phyloP scores from a whole-genome alignment of 2,113 vertebrate genomes.

The Dicerorhinus sumatrensis region DNA sequence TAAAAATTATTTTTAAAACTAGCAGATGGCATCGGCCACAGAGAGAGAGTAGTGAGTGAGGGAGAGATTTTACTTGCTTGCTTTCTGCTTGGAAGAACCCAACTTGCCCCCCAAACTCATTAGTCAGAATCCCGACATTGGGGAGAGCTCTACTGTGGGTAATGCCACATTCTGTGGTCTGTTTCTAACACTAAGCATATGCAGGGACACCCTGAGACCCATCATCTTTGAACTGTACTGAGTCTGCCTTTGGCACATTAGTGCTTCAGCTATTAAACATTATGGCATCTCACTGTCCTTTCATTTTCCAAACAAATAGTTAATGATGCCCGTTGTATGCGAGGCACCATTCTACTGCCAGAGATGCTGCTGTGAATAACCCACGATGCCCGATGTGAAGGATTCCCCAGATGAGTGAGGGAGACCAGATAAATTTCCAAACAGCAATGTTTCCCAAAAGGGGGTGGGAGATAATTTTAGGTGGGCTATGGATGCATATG shows the following conservation, averaged over 20 bases:
- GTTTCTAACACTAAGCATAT: neutral
- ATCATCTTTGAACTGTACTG: neutral
- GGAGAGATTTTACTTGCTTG: constrained; percentile 67
- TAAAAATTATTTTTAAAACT: constrained; percentile 84
- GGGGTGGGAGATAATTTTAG: neutral
- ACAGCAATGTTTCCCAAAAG: neutral
- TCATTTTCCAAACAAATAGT: neutral
- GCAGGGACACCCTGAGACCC: neutral
- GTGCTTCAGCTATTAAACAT: neutral
- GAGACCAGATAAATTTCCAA: neutral
- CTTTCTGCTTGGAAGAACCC: constrained; percentile 63
- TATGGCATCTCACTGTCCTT: neutral
- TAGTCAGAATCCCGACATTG: neutral
- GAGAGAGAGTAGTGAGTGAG: constrained; percentile 65
- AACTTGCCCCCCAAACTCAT: constrained; percentile 10
- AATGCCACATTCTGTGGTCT: neutral
- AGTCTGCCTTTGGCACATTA: neutral
- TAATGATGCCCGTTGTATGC: neutral
- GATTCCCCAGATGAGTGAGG: neutral
- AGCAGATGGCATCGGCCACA: constrained; percentile 82
- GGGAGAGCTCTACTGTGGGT: neutral
- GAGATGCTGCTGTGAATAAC: neutral
- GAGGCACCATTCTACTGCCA: neutral
- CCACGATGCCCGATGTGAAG: rapidly evolving
- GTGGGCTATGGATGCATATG: no score